Evolutionary conservation across 2,113 vertebrate species (phyloP).

Genomic region (Phylloscopus whistleri): DNA sequence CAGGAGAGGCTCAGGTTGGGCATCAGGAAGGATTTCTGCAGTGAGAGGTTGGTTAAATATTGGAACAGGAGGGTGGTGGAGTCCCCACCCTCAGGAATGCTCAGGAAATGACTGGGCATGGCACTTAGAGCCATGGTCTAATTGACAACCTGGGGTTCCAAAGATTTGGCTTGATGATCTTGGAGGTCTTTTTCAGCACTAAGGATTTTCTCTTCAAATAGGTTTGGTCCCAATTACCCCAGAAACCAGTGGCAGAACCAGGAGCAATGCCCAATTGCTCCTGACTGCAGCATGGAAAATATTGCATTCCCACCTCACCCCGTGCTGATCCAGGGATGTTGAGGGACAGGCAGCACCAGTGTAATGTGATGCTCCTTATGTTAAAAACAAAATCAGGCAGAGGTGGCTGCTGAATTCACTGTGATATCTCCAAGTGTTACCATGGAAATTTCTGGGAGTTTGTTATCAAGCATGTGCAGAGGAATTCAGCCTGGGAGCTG

Average conservation of each 20-base stretch:
- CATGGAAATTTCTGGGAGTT: background rate
- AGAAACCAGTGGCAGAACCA: background rate
- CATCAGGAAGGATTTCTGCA: background rate
- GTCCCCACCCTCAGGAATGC: background rate
- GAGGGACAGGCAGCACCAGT: too few relatives aligned
- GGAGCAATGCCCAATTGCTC: background rate
- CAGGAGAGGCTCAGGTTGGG: background rate
- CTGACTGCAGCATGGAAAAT: background rate
- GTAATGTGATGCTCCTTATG: background rate
- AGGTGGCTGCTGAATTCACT: background rate
- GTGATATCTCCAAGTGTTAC: background rate
- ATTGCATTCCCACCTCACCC: background rate
- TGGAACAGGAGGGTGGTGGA: background rate
- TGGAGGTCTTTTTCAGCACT: background rate
- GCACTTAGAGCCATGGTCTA: background rate
- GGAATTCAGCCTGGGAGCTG: background rate
- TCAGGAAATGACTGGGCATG: background rate
- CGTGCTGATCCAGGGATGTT: background rate
- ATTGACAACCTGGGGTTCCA: background rate
- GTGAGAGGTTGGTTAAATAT: background rate
- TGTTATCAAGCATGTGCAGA: background rate
- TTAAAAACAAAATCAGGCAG: background rate
- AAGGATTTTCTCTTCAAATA: background rate
- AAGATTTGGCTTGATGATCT: background rate
- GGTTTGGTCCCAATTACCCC: fast-evolving